phyloP scores from a whole-genome alignment of 2,113 vertebrate genomes.

The Hipposideros armiger region DNA sequence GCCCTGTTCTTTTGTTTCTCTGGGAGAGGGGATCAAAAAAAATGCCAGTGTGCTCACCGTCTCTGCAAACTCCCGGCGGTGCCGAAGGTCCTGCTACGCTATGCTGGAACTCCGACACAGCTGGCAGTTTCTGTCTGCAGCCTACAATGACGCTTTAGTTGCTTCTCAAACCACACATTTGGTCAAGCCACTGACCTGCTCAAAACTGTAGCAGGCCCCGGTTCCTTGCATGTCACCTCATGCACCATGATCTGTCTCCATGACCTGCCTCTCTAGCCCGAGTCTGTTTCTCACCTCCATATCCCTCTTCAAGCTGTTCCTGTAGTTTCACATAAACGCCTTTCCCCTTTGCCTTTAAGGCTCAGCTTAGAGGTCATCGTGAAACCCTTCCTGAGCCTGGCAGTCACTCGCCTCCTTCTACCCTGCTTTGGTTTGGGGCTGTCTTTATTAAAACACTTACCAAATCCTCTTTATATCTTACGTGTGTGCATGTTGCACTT shows the following conservation, averaged over 20 bases:
- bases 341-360: not conserved
- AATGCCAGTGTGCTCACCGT: not conserved
- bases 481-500: not conserved
- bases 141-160: not conserved
- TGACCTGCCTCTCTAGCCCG: not conserved
- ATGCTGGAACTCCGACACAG: too few species aligned
- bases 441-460: not conserved
- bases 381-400: not conserved
- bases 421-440: not conserved
- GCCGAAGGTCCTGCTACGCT: not conserved
- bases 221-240: not conserved
- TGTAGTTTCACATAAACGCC: not conserved
- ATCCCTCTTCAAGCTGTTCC: not conserved
- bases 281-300: not conserved
- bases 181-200: not conserved
- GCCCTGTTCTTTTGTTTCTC: not conserved
- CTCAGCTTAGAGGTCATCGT: not conserved
- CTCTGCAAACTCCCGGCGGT: not conserved
- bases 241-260: not conserved
- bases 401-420: not conserved
- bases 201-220: too few species aligned
- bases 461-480: fast-evolving
- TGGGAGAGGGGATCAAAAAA: not conserved
- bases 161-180: not conserved
- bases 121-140: not conserved